Conservation (phyloP, 30 jellyfish, hydroid and myxozoan genomes). For the Hydractinia symbiolongicarpus region DNA sequence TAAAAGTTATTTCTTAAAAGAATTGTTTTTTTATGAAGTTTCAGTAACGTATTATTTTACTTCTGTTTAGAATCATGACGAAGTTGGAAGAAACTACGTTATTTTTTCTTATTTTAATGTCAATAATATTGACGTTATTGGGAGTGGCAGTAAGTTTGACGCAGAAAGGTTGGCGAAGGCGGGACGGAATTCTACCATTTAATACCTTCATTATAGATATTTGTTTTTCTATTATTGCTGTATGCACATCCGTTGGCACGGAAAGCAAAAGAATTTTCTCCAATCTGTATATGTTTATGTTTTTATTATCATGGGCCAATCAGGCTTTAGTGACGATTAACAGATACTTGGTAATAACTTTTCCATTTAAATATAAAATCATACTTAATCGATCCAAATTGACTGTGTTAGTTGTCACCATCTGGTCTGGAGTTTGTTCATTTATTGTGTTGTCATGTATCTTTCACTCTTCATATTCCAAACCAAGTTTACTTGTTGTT, state of each 20-base stretch:
- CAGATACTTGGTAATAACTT: slow-evolving; percentile 7
- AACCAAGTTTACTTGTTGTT: neutral
- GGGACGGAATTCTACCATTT: slow-evolving; percentile 12
- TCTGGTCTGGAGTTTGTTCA: neutral
- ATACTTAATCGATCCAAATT: neutral
- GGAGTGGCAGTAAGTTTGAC: neutral
- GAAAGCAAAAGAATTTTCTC: neutral
- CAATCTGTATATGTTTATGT: neutral
- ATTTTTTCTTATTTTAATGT: too few species aligned
- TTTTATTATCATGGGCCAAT: slow-evolving; percentile 17
- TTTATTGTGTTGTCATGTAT: neutral
- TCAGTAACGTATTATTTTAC: too few species aligned
- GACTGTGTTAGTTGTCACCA: neutral
- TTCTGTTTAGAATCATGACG: neutral
- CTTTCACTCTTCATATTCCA: neutral
- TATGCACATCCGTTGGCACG: neutral
- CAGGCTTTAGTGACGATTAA: too few species aligned
- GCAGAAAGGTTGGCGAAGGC: slow-evolving; percentile 6
- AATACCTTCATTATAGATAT: slow-evolving; percentile 9
- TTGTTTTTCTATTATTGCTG: neutral
- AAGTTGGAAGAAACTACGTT: neutral
- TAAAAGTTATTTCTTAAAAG: neutral
- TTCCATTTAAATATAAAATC: slow-evolving; percentile 1
- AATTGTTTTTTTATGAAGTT: too few species aligned
- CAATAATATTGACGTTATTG: neutral